Evolutionary conservation across 37 sponge, comb jelly and placozoan species (phyloP).

Genomic region (Halichondria panicea): DNA sequence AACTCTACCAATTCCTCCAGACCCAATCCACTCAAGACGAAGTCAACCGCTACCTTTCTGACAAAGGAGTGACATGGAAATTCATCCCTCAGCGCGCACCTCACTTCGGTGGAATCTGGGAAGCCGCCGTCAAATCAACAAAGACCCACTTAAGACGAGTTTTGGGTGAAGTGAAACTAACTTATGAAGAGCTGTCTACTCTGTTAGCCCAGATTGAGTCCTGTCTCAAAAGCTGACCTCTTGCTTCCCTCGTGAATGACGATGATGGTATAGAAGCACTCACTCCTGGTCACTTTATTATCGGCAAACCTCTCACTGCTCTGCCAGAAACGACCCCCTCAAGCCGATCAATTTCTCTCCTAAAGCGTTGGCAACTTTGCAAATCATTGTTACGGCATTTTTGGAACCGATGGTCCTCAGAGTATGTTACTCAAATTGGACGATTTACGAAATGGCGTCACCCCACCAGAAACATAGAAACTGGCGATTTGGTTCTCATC

Average conservation of each 20-base stretch:
- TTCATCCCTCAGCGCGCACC: constrained; percentile 24
- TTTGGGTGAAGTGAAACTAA: constrained; percentile 13
- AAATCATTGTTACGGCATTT: constrained; percentile 30
- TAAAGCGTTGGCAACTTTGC: constrained; percentile 30
- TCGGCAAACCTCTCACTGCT: constrained; percentile 17
- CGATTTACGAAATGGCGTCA: constrained; percentile 25
- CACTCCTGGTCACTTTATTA: constrained; percentile 45
- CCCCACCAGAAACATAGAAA: constrained; percentile 9
- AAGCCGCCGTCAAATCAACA: constrained; percentile 16
- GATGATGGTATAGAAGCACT: constrained; percentile 32
- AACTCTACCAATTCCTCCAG: constrained; percentile 2
- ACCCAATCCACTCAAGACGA: constrained; percentile 19
- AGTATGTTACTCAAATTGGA: constrained; percentile 17
- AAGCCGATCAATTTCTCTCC: constrained; percentile 19
- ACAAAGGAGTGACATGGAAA: constrained; percentile 18
- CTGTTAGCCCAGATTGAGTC: constrained; percentile 19
- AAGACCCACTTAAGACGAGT: constrained; percentile 17
- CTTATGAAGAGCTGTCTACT: constrained; percentile 29
- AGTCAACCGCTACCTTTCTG: constrained; percentile 1
- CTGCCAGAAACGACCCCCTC: constrained; percentile 16
- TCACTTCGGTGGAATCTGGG: constrained; percentile 45
- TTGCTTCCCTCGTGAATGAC: constrained; percentile 14
- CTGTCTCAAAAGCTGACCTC: constrained; percentile 43
- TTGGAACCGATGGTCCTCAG: constrained; percentile 27
- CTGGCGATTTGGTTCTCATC: constrained; percentile 26